Conservation (phyloP, 2,888 invertebrate species). For the Chrysodeixis includens region DNA sequence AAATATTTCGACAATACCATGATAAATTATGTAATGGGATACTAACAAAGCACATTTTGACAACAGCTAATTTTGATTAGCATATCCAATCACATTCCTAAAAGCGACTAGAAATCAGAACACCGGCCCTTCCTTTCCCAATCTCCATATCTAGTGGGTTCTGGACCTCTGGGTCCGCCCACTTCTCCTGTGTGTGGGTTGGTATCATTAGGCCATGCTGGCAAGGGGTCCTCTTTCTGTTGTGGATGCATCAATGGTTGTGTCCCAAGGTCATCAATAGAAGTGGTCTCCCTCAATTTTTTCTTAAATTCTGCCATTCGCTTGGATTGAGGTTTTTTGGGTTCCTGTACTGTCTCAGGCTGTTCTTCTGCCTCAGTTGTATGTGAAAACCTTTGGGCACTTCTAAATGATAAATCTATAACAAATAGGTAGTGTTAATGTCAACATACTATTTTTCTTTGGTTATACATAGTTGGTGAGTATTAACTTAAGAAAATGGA, state of each 20-base stretch:
- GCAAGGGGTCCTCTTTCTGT: conserved; percentile 95
- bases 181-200: conserved; percentile 98
- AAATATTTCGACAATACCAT: background rate
- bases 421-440: background rate
- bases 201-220: conserved; percentile 95
- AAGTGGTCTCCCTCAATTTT: conserved; percentile 92
- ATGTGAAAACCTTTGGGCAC: conserved; percentile 61
- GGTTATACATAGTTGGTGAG: background rate
- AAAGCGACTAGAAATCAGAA: conserved; percentile 93
- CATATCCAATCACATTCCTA: background rate
- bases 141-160: conserved; percentile 99
- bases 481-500: background rate
- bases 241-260: conserved; percentile 90
- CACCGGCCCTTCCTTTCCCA: conserved; percentile 99
- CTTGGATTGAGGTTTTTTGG: conserved; percentile 74
- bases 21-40: background rate
- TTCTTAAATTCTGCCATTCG: conserved; percentile 92
- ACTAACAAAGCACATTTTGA: background rate
- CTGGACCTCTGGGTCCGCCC: conserved; percentile 98
- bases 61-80: background rate
- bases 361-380: conserved; percentile 52
- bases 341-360: conserved; percentile 29
- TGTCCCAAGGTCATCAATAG: conserved; percentile 93
- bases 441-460: background rate
- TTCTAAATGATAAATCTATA: conserved; percentile 38